Evolutionary conservation across 2,888 invertebrate species (phyloP).

Genomic region (Uloborus plumipes): DNA sequence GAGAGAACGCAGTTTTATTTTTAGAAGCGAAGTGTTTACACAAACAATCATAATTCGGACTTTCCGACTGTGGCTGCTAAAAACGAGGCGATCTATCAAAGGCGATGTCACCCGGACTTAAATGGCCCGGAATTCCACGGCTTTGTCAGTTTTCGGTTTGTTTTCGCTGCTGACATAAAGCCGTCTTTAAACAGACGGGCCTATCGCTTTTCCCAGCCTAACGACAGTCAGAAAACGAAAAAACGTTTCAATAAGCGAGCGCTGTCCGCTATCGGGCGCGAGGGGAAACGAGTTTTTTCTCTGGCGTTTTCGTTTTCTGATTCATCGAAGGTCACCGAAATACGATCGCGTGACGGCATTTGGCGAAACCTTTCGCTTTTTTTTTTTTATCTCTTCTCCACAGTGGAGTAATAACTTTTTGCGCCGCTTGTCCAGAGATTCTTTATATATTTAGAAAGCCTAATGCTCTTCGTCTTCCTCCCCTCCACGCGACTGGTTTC

Average conservation of each 20-base stretch:
- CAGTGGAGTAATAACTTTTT: constrained; percentile 16
- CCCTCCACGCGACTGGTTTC: no score
- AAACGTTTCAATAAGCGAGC: constrained; percentile 27
- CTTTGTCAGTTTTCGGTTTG: constrained; percentile 13
- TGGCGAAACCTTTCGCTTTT: constrained; percentile 1
- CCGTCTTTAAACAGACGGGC: constrained; percentile 30
- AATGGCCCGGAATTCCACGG: no score
- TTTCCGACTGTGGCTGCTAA: no score
- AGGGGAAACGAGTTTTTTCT: constrained; percentile 48
- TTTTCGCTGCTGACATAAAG: constrained; percentile 45
- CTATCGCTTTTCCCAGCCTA: constrained; percentile 35
- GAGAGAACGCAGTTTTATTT: no score
- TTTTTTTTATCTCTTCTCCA: constrained; percentile 4
- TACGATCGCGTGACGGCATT: constrained; percentile 35
- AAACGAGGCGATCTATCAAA: no score
- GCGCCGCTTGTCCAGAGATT: background rate
- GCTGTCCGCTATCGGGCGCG: constrained; percentile 24
- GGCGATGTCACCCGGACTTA: no score
- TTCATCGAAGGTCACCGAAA: constrained; percentile 51
- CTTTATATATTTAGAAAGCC: constrained; percentile 2
- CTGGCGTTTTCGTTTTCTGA: constrained; percentile 20
- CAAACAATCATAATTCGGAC: no score
- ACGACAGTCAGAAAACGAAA: background rate
- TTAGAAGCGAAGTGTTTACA: no score
- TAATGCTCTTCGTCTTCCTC: no score